Percentiles rank a stretch among this genome's conserved stretches.
Evolutionary conservation across 2,888 invertebrate genomes (phyloP).

Genomic region (Opisthograptis luteolata): DNA sequence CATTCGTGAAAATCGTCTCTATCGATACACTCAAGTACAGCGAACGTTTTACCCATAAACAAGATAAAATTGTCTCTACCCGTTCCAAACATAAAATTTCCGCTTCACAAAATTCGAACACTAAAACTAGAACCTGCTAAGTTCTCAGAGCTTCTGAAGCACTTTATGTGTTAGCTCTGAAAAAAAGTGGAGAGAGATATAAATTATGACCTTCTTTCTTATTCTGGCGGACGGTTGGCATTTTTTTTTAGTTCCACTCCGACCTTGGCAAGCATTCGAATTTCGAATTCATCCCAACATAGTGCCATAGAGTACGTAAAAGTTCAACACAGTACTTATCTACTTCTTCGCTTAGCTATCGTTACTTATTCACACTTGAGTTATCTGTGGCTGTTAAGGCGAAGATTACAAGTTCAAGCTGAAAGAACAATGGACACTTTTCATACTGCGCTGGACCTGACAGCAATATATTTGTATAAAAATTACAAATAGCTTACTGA

Average conservation of each 20-base stretch:
- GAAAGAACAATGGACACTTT: no score
- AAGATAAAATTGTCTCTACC: constrained; percentile 7
- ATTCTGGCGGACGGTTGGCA: constrained; percentile 44
- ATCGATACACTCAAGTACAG: no score
- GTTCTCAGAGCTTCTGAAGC: constrained; percentile 29
- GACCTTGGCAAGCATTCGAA: constrained; percentile 34
- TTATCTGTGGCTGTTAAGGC: constrained; percentile 40
- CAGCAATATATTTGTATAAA: no score
- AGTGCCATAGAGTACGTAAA: constrained; percentile 11
- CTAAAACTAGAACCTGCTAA: constrained; percentile 31
- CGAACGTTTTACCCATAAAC: constrained; percentile 14
- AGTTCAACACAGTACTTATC: constrained; percentile 16
- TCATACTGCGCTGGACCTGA: no score
- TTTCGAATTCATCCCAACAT: constrained; percentile 25
- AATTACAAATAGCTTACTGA: no score
- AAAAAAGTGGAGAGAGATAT: constrained; percentile 40
- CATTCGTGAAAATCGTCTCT: no score
- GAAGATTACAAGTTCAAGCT: no score
- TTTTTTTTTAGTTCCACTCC: constrained; percentile 44
- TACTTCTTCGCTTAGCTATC: constrained; percentile 29
- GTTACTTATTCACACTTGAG: constrained; percentile 45
- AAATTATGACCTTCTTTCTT: constrained; percentile 48
- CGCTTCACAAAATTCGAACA: constrained; percentile 21
- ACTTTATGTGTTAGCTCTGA: constrained; percentile 30
- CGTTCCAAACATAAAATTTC: constrained; percentile 25